Evolutionary conservation across 2,797 vertebrate species (phyloP).

Genomic region (Manis javanica): DNA sequence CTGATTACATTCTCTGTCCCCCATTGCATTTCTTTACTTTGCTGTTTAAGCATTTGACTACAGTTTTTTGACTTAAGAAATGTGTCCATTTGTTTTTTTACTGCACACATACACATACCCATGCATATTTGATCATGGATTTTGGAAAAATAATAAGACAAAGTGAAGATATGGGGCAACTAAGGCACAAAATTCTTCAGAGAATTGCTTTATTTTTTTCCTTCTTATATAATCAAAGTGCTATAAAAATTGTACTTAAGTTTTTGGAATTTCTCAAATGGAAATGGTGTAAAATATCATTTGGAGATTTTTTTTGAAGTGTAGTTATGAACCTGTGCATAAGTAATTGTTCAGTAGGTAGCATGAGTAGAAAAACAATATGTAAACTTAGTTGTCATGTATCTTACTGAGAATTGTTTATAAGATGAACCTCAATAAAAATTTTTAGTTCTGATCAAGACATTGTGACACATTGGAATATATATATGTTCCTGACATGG

Average conservation of each 20-base stretch:
- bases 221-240: not conserved
- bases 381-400: not conserved
- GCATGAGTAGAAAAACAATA: not conserved
- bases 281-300: not conserved
- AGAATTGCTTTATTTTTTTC: not conserved
- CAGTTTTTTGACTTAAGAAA: not conserved
- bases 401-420: not conserved
- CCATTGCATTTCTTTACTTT: not conserved
- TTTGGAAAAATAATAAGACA: not conserved
- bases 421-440: not conserved
- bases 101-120: too few relatives aligned
- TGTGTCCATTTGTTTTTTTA: not conserved
- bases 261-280: constrained; percentile 18
- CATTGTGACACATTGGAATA: not conserved
- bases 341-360: not conserved
- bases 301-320: not conserved
- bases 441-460: constrained; percentile 8
- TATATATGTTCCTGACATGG: not conserved
- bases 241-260: not conserved
- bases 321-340: not conserved
- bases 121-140: not conserved
- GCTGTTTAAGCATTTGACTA: not conserved
- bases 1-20: not conserved
- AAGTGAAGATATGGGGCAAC: not conserved
- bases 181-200: not conserved